phyloP scores from a whole-genome alignment of 2,797 vertebrate species.

The Coccyzus lansbergi region DNA sequence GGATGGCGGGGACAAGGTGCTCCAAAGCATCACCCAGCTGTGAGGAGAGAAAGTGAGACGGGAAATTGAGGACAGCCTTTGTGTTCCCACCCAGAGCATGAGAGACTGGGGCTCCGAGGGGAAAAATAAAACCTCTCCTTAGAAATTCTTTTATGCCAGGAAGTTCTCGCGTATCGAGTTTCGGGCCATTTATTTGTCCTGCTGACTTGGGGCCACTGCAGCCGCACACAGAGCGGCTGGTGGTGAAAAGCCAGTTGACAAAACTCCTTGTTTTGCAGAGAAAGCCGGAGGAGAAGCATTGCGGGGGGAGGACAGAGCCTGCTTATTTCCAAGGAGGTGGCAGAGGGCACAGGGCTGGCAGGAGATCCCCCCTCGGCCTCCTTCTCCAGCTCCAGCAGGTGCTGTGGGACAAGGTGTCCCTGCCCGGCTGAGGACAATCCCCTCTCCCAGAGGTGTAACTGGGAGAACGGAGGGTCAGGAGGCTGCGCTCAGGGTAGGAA shows the following conservation, averaged over 20 bases:
- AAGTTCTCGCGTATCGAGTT: constrained; percentile 32
- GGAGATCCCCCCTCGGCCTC: not conserved
- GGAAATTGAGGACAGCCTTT: constrained; percentile 58
- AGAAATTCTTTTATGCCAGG: constrained; percentile 59
- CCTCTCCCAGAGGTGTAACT: not conserved
- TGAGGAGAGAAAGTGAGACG: constrained; percentile 11
- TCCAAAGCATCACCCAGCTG: constrained; percentile 11
- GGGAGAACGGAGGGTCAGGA: not conserved
- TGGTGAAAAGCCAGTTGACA: not conserved
- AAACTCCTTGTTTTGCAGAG: constrained; percentile 4
- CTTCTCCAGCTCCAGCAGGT: not conserved
- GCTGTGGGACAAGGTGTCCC: not conserved
- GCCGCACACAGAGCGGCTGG: not conserved
- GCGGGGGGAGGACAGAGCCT: not conserved
- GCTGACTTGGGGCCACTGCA: constrained; percentile 17
- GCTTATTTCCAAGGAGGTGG: not conserved
- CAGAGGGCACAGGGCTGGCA: not conserved
- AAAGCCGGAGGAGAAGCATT: not conserved
- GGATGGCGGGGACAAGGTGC: not conserved
- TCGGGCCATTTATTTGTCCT: constrained; percentile 54
- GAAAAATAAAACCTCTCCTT: constrained; percentile 56
- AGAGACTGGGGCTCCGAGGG: not conserved
- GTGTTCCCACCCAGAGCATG: not conserved
- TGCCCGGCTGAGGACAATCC: not conserved
- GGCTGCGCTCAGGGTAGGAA: not conserved